Evolutionary conservation across 2,888 invertebrate genomes (phyloP).

Genomic region (Torymus tubicola): DNA sequence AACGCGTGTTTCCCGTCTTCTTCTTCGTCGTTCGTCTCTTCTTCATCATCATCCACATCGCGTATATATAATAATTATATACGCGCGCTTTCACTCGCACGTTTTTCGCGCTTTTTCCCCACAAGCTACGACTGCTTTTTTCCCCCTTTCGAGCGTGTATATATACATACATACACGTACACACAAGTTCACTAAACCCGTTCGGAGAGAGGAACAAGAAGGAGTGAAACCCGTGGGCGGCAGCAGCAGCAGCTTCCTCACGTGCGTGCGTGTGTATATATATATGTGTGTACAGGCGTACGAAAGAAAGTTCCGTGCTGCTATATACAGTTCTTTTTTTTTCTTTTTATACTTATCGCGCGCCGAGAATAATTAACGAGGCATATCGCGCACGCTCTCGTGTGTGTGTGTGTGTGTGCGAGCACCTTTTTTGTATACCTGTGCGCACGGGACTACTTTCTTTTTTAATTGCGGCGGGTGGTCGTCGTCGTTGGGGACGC

Average conservation of each 20-base stretch:
- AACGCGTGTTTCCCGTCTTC: no score
- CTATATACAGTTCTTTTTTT: neutral
- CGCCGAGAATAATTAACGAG: constrained; percentile 37
- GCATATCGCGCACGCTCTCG: neutral
- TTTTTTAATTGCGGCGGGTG: constrained; percentile 18
- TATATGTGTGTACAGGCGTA: no score
- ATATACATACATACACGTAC: neutral
- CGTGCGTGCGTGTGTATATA: neutral
- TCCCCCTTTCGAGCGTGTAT: neutral
- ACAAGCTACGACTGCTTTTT: no score
- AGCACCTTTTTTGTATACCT: neutral
- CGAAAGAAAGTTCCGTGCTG: constrained; percentile 35
- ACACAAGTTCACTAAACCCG: constrained; percentile 27
- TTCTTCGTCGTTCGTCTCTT: no score
- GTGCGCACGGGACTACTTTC: constrained; percentile 2
- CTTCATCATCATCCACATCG: no score
- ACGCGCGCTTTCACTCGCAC: no score
- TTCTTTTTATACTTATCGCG: constrained; percentile 16
- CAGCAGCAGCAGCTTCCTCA: no score
- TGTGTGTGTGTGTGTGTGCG: no score
- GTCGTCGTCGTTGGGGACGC: no score
- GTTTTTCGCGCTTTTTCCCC: no score
- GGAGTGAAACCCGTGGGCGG: constrained; percentile 31
- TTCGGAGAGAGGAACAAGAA: constrained; percentile 27
- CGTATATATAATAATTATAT: no score